Evolutionary conservation across 2,797 vertebrate genomes (phyloP).

Genomic region (Mallotus villosus): DNA sequence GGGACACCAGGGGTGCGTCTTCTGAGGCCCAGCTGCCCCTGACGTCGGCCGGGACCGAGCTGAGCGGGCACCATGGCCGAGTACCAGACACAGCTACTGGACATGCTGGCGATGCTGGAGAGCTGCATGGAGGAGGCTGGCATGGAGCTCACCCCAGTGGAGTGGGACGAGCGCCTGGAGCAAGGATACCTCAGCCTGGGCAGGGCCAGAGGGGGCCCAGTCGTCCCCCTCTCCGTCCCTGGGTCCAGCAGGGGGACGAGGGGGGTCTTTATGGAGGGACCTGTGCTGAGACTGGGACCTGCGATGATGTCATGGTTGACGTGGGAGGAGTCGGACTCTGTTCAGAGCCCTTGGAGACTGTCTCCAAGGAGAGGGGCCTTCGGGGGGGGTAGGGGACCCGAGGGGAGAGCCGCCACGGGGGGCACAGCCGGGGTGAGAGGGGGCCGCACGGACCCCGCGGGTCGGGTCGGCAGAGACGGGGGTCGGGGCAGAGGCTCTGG

Average conservation of each 20-base stretch:
- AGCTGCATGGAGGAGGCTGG: slow-evolving; percentile 64
- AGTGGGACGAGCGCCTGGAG: slow-evolving; percentile 65
- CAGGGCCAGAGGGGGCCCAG: slow-evolving; percentile 2
- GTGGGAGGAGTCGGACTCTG: slow-evolving; percentile 53
- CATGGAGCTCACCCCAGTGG: slow-evolving; percentile 78
- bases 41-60: slow-evolving; percentile 71
- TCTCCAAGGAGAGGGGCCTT: slow-evolving; percentile 30
- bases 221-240: slow-evolving; percentile 8
- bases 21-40: slow-evolving; percentile 53
- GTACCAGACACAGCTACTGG: slow-evolving; percentile 67
- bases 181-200: slow-evolving; percentile 53
- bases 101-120: slow-evolving; percentile 78
- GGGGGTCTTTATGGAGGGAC: slow-evolving; percentile 63
- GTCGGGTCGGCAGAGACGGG: slow-evolving; percentile 30
- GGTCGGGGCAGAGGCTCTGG: background rate
- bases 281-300: slow-evolving; percentile 63
- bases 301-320: slow-evolving; percentile 43
- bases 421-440: background rate
- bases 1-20: background rate
- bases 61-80: slow-evolving; percentile 71
- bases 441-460: slow-evolving; percentile 3
- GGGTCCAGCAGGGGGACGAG: slow-evolving; percentile 38
- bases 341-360: slow-evolving; percentile 62
- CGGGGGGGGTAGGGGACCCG: slow-evolving; percentile 17
- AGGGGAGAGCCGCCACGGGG: background rate